phyloP scores from a whole-genome alignment of 1,140 invertebrate species.

The Temnothorax nylanderi region DNA sequence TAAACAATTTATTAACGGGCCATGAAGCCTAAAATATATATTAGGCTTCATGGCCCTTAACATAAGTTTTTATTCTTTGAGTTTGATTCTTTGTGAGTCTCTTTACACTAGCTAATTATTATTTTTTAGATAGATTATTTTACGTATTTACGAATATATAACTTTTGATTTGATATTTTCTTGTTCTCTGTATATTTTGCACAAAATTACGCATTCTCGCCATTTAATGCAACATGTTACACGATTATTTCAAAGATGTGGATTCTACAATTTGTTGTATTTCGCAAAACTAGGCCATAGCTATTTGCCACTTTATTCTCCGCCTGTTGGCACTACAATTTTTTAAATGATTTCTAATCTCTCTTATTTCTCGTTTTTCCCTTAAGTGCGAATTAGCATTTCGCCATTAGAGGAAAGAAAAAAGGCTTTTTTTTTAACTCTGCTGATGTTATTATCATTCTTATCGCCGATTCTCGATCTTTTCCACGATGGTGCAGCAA shows the following conservation, averaged over 20 bases:
- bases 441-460: background rate
- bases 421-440: background rate
- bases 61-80: no score
- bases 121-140: no score
- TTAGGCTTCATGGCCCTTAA: no score
- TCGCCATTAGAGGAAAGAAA: background rate
- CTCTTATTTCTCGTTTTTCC: background rate
- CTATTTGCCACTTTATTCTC: background rate
- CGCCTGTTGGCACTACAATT: background rate
- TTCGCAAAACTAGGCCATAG: background rate
- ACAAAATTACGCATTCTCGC: background rate
- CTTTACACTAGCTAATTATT: no score
- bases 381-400: slow-evolving; percentile 13
- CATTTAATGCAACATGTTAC: background rate
- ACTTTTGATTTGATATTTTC: no score
- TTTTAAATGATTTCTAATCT: background rate
- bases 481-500: background rate
- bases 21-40: no score
- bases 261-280: background rate
- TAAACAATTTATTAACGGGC: no score
- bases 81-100: no score
- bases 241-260: background rate
- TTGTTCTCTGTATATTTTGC: background rate
- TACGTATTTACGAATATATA: no score
- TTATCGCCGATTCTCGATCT: slow-evolving; percentile 39